Evolutionary conservation across 2,113 vertebrate genomes (phyloP), one percentile per base, ranked within the genome.

Genomic region (Pelecanoides urinatrix): DNA sequence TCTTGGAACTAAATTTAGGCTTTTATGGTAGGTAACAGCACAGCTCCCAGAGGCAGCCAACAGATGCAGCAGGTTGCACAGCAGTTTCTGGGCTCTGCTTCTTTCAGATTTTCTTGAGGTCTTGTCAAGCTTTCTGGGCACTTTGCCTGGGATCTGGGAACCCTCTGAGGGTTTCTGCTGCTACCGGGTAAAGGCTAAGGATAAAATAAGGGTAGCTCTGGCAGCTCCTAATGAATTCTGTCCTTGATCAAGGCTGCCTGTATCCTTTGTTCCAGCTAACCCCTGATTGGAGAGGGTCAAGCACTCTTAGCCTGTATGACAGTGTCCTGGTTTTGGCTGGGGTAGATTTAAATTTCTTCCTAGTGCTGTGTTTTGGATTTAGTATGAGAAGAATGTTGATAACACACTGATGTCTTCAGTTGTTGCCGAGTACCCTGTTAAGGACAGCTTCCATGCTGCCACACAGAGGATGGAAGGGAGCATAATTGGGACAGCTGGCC

Each of bases 231-330:
- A 79, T 4, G 68, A 40, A 40, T 12, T 40, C 44, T 75, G 13
- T 26, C 38, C 22, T 80, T 63, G 79, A 55, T 15, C 42, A 75
- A 36, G 25, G 44, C 26, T 68, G 36, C 26, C 72, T 86, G 13
- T 49, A 50, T 30, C 7, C 25, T 53, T 65, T 75, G n/a, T 12
- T 74, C 44, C 49, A 63, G 42, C 34, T 52, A 32, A 34, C 18
- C 15, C 21, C 0, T 5, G 29, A 2, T 1, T 21, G 18, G 13
- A 17, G 3, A 63, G 15, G 29, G 61, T 52, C 34, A 53, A 42
- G 18, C 13, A 13, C 25, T n/a, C 4, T 11, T 26, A 16, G 11
- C 38, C 21, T 63, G 18, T n/a, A 2, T 7, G 10, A 70, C 16
- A 0, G 0, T 40, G 40, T 40, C 40, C 40, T 40, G 40, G 40